Evolutionary conservation across 2,113 vertebrate genomes (phyloP).

Genomic region (Oxyruncus cristatus): DNA sequence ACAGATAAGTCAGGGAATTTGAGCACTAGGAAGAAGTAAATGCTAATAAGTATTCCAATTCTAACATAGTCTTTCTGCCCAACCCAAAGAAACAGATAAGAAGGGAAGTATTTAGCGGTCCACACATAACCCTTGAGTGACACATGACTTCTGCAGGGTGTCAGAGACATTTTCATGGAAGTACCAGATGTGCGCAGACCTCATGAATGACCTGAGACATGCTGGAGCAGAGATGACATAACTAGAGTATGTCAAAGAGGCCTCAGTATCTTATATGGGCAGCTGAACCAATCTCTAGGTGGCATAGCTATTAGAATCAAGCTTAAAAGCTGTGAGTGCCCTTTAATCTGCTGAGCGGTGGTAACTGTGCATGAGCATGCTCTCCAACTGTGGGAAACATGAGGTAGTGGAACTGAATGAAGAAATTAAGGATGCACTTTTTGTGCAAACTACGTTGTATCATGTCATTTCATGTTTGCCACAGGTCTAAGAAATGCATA

Average conservation of each 20-base stretch:
- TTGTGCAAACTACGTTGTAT: not conserved
- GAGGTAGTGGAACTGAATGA: not conserved
- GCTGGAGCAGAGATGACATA: not conserved
- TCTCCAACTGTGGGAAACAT: not conserved
- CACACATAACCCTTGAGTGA: not conserved
- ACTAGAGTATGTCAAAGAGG: not conserved
- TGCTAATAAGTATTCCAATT: not conserved
- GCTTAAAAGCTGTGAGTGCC: not conserved
- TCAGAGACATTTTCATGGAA: not conserved
- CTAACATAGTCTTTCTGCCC: not conserved
- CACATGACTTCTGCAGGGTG: not conserved
- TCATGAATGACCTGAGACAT: not conserved
- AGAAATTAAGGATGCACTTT: not conserved
- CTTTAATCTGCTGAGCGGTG: not conserved
- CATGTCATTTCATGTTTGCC: not conserved
- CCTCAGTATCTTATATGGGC: not conserved
- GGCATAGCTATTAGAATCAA: not conserved
- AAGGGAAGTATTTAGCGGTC: not conserved
- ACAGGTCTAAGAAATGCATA: not conserved
- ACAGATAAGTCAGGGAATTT: not conserved
- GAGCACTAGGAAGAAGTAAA: not conserved
- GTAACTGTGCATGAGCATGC: not conserved
- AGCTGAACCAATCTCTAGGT: not conserved
- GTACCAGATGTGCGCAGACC: not conserved
- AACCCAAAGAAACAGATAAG: not conserved